A percentile compares a stretch with the other conserved stretches of the same genome.
Conservation (phyloP, 2,888 invertebrate species). For the Nephrotoma flavescens region DNA sequence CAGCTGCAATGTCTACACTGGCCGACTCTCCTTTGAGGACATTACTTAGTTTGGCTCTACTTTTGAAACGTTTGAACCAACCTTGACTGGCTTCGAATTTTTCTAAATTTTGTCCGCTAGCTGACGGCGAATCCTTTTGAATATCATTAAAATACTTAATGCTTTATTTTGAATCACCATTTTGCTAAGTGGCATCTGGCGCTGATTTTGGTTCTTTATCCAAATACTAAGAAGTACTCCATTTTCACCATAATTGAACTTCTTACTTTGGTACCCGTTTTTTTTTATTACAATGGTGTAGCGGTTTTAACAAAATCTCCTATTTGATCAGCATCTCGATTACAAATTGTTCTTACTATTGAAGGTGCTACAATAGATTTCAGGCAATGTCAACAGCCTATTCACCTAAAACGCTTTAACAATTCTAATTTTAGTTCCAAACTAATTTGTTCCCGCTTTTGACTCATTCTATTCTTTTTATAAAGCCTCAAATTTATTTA, state of each 20-base stretch:
- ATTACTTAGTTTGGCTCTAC: constrained; percentile 5
- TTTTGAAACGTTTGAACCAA: constrained; percentile 7
- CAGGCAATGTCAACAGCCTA: constrained; percentile 7
- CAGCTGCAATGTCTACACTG: constrained; percentile 7
- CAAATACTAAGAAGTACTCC: constrained; percentile 7
- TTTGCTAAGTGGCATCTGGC: constrained; percentile 6
- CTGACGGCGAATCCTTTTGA: constrained; percentile 6
- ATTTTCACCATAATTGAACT: constrained; percentile 8
- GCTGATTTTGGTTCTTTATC: constrained; percentile 9
- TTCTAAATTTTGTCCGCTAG: not conserved
- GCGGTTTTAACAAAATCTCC: constrained; percentile 8
- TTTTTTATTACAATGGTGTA: constrained; percentile 8
- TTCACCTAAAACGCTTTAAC: constrained; percentile 8
- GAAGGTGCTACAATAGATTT: constrained; percentile 8
- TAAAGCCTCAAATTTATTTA: no score
- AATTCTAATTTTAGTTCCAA: constrained; percentile 9
- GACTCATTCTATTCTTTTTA: no score
- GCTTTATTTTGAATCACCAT: constrained; percentile 9
- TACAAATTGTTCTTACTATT: constrained; percentile 8
- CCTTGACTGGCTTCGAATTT: not conserved
- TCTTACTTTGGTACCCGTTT: constrained; percentile 8
- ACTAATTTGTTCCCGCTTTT: not conserved
- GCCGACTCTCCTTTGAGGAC: constrained; percentile 8
- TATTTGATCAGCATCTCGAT: constrained; percentile 10
- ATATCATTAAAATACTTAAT: constrained; percentile 6